Base-by-base conservation (phyloP, 2,113 vertebrate species). In the Pogonocichla stellata region DNA sequence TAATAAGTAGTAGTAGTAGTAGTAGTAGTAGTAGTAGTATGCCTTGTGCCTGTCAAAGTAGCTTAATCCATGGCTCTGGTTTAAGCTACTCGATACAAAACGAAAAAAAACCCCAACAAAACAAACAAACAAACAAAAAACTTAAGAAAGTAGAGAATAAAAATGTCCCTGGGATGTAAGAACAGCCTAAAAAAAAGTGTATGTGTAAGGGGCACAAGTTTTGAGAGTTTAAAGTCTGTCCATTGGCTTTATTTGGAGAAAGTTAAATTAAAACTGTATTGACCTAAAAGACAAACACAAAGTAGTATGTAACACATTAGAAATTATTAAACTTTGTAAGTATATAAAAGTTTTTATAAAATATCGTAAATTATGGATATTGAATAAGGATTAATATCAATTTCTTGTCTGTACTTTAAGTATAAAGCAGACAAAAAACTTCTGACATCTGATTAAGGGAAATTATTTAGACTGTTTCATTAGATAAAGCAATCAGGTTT, bases 401-500 rank as follows among this genome's bases (percentile, higher is more conserved):
- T 43, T 67, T 92, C 23, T 80, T 80, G 31, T 69, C 54, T 77
- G 24, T 75, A 17, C 6, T 72, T 90, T 61, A n/a, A n/a, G 26
- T 75, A 40, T 51, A 57, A 61, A 93, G 14, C 15, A 54, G 77
- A 48, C 31, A 33, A 73, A 66, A 42, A 29, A 19, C 45, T 82
- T 72, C 45, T 82, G 36, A 36, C 54, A 38, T 85, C 53, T 65
- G 67, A 62, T 86, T 58, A 81, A 65, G 43, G 14, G 85, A 75
- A 92, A 90, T 62, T 42, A 42, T 74, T 79, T 70, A 91, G 51
- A 51, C 53, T 79, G 11, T 91, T 88, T 72, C 40, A 11, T 81
- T 84, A 79, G 69, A 80, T 93, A 88, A 92, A 93, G 72, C 31
- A 72, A 57, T 88, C 84, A 78, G 62, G 29, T 92, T 94, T n/a